Conservation (phyloP, 2,888 invertebrate species). For the Tenthredo scrophulariae region DNA sequence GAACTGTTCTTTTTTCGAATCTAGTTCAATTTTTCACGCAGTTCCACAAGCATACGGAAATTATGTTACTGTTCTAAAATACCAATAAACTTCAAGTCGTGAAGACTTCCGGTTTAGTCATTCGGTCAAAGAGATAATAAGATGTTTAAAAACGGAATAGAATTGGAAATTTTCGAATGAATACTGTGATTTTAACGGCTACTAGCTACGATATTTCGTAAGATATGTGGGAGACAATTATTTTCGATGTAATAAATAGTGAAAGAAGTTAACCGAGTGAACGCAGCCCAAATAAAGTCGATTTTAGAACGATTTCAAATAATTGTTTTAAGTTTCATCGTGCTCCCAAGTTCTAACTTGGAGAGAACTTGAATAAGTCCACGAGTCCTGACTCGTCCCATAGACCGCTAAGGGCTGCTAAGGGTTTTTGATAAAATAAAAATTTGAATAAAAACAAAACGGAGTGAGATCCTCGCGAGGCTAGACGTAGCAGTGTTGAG, state of each 20-base stretch:
- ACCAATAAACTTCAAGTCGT: constrained; percentile 26
- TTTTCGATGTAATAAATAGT: not conserved
- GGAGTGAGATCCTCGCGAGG: not conserved
- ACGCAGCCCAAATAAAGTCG: constrained; percentile 17
- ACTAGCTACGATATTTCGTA: not conserved
- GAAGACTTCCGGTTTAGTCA: constrained; percentile 24
- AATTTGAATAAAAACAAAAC: constrained; percentile 20
- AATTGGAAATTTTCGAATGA: not conserved
- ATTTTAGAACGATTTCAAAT: constrained; percentile 46
- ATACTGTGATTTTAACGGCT: not conserved
- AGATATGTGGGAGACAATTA: not conserved
- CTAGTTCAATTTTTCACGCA: not conserved
- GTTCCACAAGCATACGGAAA: not conserved
- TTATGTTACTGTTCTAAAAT: constrained; percentile 10
- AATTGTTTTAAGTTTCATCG: constrained; percentile 37
- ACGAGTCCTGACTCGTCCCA: constrained; percentile 17
- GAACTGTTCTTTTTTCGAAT: not conserved
- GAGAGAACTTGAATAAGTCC: constrained; percentile 37
- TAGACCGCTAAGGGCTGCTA: constrained; percentile 21
- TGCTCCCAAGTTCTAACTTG: constrained; percentile 20
- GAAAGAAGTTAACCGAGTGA: not conserved
- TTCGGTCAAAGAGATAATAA: not conserved
- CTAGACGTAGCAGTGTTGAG: not conserved
- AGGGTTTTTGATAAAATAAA: constrained; percentile 15
- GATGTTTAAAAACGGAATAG: not conserved